These are phyloP conservation scores for Exephanes ischioxanthus DNA, from an alignment of 2,888 invertebrate species.

Conservation along the genomic window DNA sequence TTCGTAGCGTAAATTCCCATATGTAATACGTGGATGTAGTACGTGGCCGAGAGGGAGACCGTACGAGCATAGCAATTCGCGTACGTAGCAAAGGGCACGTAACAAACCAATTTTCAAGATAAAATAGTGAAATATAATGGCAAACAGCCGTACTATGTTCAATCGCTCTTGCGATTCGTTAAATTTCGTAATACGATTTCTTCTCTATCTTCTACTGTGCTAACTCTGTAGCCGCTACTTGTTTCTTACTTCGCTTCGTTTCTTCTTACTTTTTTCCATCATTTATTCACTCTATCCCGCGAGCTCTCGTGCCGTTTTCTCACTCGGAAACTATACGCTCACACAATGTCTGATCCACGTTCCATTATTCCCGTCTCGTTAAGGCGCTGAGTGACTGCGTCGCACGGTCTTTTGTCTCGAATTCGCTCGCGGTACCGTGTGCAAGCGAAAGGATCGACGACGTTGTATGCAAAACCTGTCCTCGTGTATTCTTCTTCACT, in stretches of 20 bases:
- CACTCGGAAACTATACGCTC: conserved; percentile 37
- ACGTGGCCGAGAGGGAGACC: conserved; percentile 35
- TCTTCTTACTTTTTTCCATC: conserved; percentile 20
- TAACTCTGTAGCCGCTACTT: conserved; percentile 41
- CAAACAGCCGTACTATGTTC: conserved; percentile 54
- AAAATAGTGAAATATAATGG: conserved; percentile 72
- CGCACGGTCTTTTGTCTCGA: conserved; percentile 64
- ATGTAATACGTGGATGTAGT: conserved; percentile 51
- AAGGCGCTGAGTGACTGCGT: conserved; percentile 63
- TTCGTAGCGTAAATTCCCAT: conserved; percentile 31
- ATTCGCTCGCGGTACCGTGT: conserved; percentile 26
- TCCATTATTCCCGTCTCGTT: conserved; percentile 67
- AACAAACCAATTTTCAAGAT: conserved; percentile 77
- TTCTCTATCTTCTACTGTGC: conserved; percentile 36
- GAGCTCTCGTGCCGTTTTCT: conserved; percentile 30
- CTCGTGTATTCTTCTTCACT: conserved; percentile 64
- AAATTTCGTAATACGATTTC: conserved; percentile 75
- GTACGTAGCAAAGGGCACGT: conserved; percentile 69
- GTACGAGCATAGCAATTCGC: conserved; percentile 23
- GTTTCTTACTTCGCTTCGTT: conserved; percentile 21
- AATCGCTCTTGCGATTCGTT: conserved; percentile 70
- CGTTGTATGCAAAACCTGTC: conserved; percentile 77
- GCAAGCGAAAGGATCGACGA: conserved; percentile 70
- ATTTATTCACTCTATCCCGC: conserved; percentile 35
- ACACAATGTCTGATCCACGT: conserved; percentile 43